These are phyloP conservation scores for Drosophila tanythrix DNA, from an alignment of 2,888 invertebrate species.

Conservation along the genomic window DNA sequence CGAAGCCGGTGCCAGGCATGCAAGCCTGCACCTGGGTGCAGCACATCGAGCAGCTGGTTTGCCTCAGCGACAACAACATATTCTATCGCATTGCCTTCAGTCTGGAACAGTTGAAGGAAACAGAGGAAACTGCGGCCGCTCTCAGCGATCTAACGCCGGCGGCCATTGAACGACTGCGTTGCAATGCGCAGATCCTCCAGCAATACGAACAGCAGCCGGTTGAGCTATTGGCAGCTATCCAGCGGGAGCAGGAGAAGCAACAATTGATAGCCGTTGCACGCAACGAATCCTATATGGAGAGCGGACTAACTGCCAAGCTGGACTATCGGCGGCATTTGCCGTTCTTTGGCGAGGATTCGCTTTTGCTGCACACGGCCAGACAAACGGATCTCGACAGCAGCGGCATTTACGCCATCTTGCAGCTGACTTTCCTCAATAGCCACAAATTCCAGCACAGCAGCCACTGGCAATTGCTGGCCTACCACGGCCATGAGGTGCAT, in stretches of 20 bases:
- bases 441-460: constrained; percentile 57
- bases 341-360: constrained; percentile 23
- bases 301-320: constrained; percentile 50
- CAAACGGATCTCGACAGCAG: constrained; percentile 29
- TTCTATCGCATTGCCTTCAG: constrained; percentile 76
- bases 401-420: constrained; percentile 66
- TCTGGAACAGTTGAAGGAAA: neutral
- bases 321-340: constrained; percentile 69
- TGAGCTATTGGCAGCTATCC: constrained; percentile 63
- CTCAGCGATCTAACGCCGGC: constrained; percentile 64
- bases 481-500: constrained; percentile 41
- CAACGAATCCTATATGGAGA: constrained; percentile 46
- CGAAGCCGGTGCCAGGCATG: constrained; percentile 76
- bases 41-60: constrained; percentile 76
- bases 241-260: constrained; percentile 77
- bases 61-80: constrained; percentile 83
- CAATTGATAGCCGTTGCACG: constrained; percentile 75
- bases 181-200: constrained; percentile 55
- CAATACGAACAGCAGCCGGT: constrained; percentile 64
- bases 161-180: constrained; percentile 56
- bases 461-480: constrained; percentile 74
- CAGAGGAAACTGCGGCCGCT: constrained; percentile 12
- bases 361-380: constrained; percentile 47
- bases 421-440: constrained; percentile 55
- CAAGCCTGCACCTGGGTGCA: constrained; percentile 81